Evolutionary conservation across 2,888 invertebrate species (phyloP).

Genomic region (Cephus nigrinus): DNA sequence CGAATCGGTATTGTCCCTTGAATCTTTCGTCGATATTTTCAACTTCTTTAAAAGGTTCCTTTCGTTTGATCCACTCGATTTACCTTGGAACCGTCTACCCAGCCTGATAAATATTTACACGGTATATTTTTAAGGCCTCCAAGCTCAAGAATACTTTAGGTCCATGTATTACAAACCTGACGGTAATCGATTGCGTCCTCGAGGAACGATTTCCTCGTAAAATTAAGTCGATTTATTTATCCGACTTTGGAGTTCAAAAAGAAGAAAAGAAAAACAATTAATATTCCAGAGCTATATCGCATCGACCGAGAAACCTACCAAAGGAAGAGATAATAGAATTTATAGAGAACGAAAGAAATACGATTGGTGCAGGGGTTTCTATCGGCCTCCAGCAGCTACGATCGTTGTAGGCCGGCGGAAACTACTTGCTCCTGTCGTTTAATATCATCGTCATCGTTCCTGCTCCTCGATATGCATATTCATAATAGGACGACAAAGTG

Average conservation of each 20-base stretch:
- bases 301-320: not conserved
- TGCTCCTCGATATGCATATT: not conserved
- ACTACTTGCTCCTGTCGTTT: constrained; percentile 81
- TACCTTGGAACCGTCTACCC: not conserved
- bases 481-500: not conserved
- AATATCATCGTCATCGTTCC: constrained; percentile 35
- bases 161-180: not conserved
- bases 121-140: not conserved
- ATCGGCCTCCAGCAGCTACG: constrained; percentile 90
- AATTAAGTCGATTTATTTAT: not conserved
- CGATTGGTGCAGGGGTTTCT: constrained; percentile 83
- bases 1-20: not conserved
- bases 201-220: not conserved
- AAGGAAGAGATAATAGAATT: not conserved
- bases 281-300: not conserved
- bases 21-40: not conserved
- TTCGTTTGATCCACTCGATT: not conserved
- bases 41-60: not conserved
- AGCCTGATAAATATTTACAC: not conserved
- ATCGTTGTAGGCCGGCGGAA: constrained; percentile 93
- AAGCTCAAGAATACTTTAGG: not conserved
- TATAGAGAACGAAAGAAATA: not conserved
- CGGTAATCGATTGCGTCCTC: not conserved
- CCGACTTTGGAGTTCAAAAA: not conserved
- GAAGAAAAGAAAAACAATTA: not conserved